Conservation (phyloP, 2,113 vertebrate genomes). For the Silurus asotus region DNA sequence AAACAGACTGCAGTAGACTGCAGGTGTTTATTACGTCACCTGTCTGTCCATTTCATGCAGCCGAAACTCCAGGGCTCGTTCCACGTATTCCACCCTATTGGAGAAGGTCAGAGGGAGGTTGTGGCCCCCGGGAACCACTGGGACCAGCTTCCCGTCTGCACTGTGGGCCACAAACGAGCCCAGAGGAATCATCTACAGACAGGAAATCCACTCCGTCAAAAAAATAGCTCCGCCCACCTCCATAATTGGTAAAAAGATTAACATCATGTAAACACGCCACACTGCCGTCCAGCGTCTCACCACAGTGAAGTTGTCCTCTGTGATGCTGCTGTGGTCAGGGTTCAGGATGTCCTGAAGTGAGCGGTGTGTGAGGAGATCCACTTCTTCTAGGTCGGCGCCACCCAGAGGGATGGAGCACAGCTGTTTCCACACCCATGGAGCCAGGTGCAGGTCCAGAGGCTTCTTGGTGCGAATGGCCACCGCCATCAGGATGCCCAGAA, state of each 20-base stretch:
- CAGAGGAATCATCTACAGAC: slow-evolving; percentile 77
- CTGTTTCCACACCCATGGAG: slow-evolving; percentile 81
- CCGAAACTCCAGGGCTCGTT: slow-evolving; percentile 73
- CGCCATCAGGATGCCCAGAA: slow-evolving; percentile 79
- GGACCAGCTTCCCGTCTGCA: slow-evolving; percentile 75
- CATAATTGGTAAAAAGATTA: no score
- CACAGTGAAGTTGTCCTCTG: slow-evolving; percentile 79
- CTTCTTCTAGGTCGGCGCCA: slow-evolving; percentile 75
- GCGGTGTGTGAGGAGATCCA: slow-evolving; percentile 78
- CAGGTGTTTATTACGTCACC: slow-evolving; percentile 58
- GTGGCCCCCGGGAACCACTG: slow-evolving; percentile 75
- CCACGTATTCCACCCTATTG: slow-evolving; percentile 77
- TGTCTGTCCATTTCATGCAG: slow-evolving; percentile 80
- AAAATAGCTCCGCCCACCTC: no score
- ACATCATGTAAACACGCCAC: neutral
- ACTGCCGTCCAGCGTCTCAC: slow-evolving; percentile 55
- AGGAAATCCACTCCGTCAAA: neutral
- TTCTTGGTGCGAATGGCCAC: slow-evolving; percentile 80
- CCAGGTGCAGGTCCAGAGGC: slow-evolving; percentile 77
- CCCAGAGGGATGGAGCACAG: slow-evolving; percentile 76
- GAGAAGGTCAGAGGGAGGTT: slow-evolving; percentile 74
- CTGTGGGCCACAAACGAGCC: slow-evolving; percentile 78
- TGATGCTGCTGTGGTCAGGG: slow-evolving; percentile 77
- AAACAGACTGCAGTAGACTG: neutral
- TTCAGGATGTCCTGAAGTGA: slow-evolving; percentile 77